These are phyloP conservation scores for Nesoenas mayeri DNA, from an alignment of 2,113 vertebrate genomes.

Conservation along the genomic window DNA sequence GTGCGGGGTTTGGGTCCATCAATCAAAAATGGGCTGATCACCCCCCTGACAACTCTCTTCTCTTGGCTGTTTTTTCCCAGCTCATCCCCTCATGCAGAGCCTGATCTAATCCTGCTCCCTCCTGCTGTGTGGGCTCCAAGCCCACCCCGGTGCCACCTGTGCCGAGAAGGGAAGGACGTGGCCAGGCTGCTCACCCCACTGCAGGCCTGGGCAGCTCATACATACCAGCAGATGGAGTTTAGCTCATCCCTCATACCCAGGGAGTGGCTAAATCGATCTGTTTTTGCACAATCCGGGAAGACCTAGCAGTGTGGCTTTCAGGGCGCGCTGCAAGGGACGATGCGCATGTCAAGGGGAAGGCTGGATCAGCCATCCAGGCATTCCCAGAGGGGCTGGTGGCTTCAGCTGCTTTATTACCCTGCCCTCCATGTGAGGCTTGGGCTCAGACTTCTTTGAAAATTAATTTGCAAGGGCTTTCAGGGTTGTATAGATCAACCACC, in stretches of 20 bases:
- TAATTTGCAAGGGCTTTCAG: too few species aligned
- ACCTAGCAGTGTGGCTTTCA: neutral
- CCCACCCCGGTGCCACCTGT: neutral
- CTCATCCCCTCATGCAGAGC: neutral
- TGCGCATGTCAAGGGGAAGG: neutral
- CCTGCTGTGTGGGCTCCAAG: neutral
- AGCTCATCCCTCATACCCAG: accelerated
- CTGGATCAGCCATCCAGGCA: neutral
- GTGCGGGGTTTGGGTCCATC: accelerated
- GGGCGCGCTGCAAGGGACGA: neutral
- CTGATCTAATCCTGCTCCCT: neutral
- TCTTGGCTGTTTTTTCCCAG: neutral
- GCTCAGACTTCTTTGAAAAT: too few species aligned
- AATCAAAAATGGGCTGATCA: neutral
- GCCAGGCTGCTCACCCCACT: accelerated
- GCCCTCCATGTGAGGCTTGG: too few species aligned
- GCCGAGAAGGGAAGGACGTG: neutral
- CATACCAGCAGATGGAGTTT: neutral
- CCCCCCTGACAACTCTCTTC: too few species aligned
- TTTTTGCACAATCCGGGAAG: neutral
- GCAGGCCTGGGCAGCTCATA: neutral
- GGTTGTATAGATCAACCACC: too few species aligned
- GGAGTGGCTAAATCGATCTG: accelerated
- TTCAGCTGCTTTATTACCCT: neutral
- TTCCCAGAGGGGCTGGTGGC: neutral